Evolutionary conservation across 2,797 vertebrate genomes (phyloP).

Genomic region (Phoeniculus purpureus): DNA sequence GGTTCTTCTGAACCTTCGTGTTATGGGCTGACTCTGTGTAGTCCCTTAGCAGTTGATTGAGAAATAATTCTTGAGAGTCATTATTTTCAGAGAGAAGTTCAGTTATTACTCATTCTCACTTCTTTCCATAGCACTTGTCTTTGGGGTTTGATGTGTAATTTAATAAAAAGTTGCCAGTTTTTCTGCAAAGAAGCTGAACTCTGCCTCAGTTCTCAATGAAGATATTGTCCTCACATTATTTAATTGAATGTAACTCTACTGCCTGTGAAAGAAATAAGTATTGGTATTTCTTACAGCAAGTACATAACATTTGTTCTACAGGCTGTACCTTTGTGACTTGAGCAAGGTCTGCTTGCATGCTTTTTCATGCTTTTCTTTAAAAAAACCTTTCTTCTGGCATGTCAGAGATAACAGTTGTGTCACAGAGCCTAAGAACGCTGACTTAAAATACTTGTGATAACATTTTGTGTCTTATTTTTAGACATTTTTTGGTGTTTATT

Average conservation of each 20-base stretch:
- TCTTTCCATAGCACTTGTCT: background rate
- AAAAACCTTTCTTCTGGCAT: background rate
- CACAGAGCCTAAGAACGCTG: background rate
- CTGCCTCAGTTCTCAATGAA: background rate
- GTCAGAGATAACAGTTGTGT: background rate
- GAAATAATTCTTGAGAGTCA: background rate
- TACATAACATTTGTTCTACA: background rate
- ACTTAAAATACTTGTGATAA: background rate
- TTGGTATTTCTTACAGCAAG: background rate
- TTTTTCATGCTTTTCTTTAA: fast-evolving
- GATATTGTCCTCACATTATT: background rate
- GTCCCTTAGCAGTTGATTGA: background rate
- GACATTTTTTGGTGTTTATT: background rate
- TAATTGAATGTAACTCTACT: background rate
- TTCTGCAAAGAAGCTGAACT: background rate
- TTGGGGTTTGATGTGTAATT: background rate
- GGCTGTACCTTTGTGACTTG: background rate
- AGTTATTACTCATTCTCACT: background rate
- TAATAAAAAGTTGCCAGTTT: background rate
- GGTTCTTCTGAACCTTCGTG: background rate
- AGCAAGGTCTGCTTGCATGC: background rate
- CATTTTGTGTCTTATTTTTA: background rate
- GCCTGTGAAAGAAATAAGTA: background rate
- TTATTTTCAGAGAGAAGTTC: background rate
- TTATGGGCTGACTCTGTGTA: background rate